phyloP scores from a whole-genome alignment of 2,888 invertebrate genomes.

The Cyclophora albipunctata region DNA sequence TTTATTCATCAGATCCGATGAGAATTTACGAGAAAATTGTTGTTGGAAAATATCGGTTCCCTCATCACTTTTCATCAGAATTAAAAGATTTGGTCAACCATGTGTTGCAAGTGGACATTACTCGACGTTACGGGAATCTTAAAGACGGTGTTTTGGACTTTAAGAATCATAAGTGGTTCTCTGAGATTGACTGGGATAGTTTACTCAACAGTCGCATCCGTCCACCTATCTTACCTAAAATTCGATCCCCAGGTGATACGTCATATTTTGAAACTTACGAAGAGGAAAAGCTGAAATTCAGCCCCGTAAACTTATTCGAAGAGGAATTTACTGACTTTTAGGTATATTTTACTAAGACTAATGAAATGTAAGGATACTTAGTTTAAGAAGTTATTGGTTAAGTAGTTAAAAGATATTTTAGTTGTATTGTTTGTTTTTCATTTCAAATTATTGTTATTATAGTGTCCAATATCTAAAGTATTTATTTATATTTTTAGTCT shows the following conservation, averaged over 20 bases:
- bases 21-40: constrained; percentile 97
- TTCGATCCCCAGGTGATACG: constrained; percentile 78
- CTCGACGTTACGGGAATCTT: constrained; percentile 87
- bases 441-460: too few species aligned
- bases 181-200: constrained; percentile 89
- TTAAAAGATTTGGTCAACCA: constrained; percentile 88
- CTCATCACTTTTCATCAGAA: constrained; percentile 85
- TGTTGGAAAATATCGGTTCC: constrained; percentile 88
- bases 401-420: constrained; percentile 1
- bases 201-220: constrained; percentile 84
- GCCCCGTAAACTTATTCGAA: constrained; percentile 71
- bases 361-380: constrained; percentile 28
- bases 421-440: background rate
- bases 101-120: constrained; percentile 78
- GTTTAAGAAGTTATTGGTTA: constrained; percentile 26
- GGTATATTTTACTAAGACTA: constrained; percentile 15
- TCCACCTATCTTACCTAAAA: constrained; percentile 78
- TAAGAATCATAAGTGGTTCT: constrained; percentile 94
- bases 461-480: too few species aligned
- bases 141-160: constrained; percentile 92
- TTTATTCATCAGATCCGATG: constrained; percentile 94
- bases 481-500: too few species aligned
- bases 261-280: constrained; percentile 83
- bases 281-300: constrained; percentile 64
- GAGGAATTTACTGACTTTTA: constrained; percentile 83